Evolutionary conservation across 2,888 invertebrate species (phyloP), one percentile per base, ranked within the genome.

Genomic region (Nephrocerus scutellatus): DNA sequence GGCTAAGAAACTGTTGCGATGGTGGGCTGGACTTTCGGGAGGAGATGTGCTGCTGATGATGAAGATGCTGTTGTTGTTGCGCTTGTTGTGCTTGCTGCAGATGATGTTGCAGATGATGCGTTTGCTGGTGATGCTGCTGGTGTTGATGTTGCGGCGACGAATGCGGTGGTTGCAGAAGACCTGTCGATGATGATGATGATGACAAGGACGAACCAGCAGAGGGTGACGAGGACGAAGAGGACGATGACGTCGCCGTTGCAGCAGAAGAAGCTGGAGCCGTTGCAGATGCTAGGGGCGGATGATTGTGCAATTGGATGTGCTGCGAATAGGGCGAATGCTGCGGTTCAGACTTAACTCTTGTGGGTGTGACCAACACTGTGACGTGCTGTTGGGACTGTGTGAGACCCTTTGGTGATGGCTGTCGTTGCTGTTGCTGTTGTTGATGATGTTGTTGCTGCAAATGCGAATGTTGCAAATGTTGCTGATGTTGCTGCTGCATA

Each of bases 361-460:
- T 65, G 16, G 74, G 74, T 37, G 74, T 73, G 44, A 72, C 70
- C 35, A 74, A 61, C 41, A 74, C 72, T 26, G 72, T 69, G 24
- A 68, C 69, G 51, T 68, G 68, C 32, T 64, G 62, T 31, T 64
- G 59, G 57, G 57, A 63, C 51, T 56, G 59, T 31, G 56, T 52
- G 36, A 51, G 41, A 29, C 52, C 53, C 52, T 57, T 56, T 30
- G 51, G 47, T 43, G 57, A 46, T 44, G 53, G 43, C 42, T 51
- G 51, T 23, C 48, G 47, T 20, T 49, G 49, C n/a, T 51, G 55
- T n/a, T 48, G 51, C 16, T 53, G 50, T 14, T 46, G 49, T 6
- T 50, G 53, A 14, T 46, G 51, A 4, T 52, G 50, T 2, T 54
- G 55, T 4, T 52, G 48, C 4, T 51, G 56, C 5, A 46, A 48